These are phyloP conservation scores for Lasioglossum figueresi DNA, from an alignment of 2,888 invertebrate species.

Conservation along the genomic window DNA sequence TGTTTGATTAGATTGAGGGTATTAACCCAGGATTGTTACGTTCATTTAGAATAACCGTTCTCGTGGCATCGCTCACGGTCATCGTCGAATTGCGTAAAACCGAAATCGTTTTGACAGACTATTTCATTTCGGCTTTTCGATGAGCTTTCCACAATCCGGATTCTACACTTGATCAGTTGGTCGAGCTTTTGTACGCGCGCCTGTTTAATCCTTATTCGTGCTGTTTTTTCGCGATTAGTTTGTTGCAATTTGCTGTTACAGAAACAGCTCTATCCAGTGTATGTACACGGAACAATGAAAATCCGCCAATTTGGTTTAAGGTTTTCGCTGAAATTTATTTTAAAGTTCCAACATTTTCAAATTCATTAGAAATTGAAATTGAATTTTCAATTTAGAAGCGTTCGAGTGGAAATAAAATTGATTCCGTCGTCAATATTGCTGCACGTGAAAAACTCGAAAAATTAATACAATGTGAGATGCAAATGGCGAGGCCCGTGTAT, in stretches of 20 bases:
- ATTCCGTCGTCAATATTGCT: too few species aligned
- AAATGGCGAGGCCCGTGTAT: neutral
- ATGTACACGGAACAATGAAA: neutral
- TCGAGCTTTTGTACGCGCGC: neutral
- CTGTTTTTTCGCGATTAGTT: neutral
- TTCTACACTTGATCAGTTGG: neutral
- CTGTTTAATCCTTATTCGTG: neutral
- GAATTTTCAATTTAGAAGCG: neutral
- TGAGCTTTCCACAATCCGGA: neutral
- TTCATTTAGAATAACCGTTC: constrained; percentile 36
- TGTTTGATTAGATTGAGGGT: neutral
- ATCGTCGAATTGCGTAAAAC: neutral
- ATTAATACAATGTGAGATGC: neutral
- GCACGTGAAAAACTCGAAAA: neutral
- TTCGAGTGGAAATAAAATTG: neutral
- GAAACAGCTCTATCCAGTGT: neutral
- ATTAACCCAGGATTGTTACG: constrained; percentile 5
- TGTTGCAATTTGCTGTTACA: neutral
- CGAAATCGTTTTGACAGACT: constrained; percentile 14
- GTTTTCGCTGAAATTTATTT: neutral
- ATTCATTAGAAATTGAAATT: neutral
- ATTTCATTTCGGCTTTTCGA: constrained; percentile 23
- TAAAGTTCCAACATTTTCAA: neutral
- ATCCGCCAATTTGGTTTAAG: neutral
- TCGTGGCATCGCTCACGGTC: neutral